Evolutionary conservation across 2,888 invertebrate species (phyloP).

Genomic region (Hoplodrina ambigua): DNA sequence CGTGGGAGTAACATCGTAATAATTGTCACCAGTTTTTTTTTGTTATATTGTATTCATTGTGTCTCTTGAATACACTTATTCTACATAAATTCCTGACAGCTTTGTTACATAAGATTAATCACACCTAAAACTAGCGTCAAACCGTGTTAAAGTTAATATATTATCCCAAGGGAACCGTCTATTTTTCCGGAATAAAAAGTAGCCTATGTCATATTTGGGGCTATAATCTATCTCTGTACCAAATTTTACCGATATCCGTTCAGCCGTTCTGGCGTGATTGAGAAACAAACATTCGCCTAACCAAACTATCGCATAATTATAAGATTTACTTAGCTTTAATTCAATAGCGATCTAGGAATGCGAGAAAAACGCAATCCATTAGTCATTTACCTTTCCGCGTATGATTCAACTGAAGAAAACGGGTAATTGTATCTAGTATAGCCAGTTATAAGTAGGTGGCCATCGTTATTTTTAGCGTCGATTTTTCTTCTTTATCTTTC

Average conservation of each 20-base stretch:
- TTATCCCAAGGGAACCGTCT: too few relatives aligned
- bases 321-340: conserved; percentile 24
- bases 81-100: not conserved
- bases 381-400: conserved; percentile 28
- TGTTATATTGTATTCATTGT: not conserved
- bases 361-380: conserved; percentile 40
- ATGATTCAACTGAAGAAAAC: conserved; percentile 39
- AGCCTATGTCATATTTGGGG: too few relatives aligned
- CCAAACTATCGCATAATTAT: too few relatives aligned
- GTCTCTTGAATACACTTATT: conserved; percentile 13
- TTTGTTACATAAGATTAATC: conserved; percentile 44
- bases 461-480: conserved; percentile 19
- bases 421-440: conserved; percentile 18
- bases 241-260: too few relatives aligned
- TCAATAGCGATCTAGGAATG: conserved; percentile 39
- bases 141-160: too few relatives aligned
- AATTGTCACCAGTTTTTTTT: conserved; percentile 36
- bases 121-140: conserved; percentile 10
- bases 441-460: not conserved
- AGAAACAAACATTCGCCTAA: too few relatives aligned
- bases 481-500: conserved; percentile 24
- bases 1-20: conserved; percentile 24
- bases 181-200: too few relatives aligned
- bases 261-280: too few relatives aligned
- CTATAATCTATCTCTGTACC: too few relatives aligned